Percentiles rank a stretch among this genome's conserved stretches.
Conservation (phyloP, 1,140 invertebrate species). For the Leptonema lineaticorne region DNA sequence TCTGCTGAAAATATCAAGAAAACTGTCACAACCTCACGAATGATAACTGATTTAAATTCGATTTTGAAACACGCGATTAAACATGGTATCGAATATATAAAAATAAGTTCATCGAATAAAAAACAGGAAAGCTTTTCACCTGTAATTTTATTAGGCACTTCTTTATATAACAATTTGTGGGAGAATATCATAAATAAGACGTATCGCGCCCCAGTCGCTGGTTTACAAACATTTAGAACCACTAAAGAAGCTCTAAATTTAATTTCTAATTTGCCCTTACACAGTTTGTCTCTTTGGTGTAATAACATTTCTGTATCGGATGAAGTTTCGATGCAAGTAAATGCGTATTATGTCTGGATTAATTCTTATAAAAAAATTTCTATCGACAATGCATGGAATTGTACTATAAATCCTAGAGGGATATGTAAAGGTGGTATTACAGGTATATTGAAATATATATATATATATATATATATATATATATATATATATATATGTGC, state of each 20-base stretch:
- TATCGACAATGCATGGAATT: conserved; percentile 42
- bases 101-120: conserved; percentile 19
- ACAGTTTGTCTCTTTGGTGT: conserved; percentile 59
- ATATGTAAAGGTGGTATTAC: background rate
- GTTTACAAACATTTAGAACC: conserved; percentile 59
- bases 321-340: conserved; percentile 52
- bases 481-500: no score
- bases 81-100: conserved; percentile 17
- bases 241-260: conserved; percentile 61
- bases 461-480: no score
- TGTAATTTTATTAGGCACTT: conserved; percentile 31
- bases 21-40: no score
- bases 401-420: background rate
- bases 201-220: conserved; percentile 49
- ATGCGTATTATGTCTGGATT: conserved; percentile 61
- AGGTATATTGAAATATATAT: background rate
- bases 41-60: background rate
- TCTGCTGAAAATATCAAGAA: background rate
- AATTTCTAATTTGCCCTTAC: conserved; percentile 58
- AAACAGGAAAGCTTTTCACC: conserved; percentile 19
- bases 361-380: conserved; percentile 59
- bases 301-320: conserved; percentile 59
- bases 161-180: conserved; percentile 20
- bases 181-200: conserved; percentile 43
- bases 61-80: background rate